Base-by-base conservation (phyloP, 1,140 invertebrate genomes). In the Zaprionus camerounensis region DNA sequence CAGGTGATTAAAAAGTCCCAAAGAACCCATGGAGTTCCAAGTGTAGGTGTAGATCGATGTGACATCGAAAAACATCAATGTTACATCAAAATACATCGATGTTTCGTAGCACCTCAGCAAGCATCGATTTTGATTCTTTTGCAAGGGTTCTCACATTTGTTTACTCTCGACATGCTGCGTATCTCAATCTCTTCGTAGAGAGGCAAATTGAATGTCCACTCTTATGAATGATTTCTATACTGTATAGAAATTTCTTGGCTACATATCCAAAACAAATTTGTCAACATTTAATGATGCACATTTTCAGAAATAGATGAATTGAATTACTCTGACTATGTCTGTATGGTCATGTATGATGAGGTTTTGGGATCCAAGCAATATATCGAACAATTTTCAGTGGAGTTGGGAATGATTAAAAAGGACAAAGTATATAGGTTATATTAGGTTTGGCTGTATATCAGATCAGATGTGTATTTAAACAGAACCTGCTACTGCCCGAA, bases 401-500 rank as follows among this genome's bases (percentile, higher is more conserved):
- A 28, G 5, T 28, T 9, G 9, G 11, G 28, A 31, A 9, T 31
- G 9, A 31, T 31, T 31, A 31, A 44, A 46, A 7, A 46, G 41
- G 41, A 46, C 41, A 24, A 22, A 51, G 13, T 51, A 24, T 51
- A 51, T 5, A 24, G 17, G 4, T 24, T 55, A 56, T 55, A 68
- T 80, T n/a, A 12, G 46, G 22, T 51, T 58, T 46, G n/a, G n/a
- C n/a, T 46, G 41, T 46, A 9, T 46, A 46, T 20, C 41, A 46
- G n/a, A 46, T 46, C 41, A 9, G 41, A 46, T 46, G 0, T 7
- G 41, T 17, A 7, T 38, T 15, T 38, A 38, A 77, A 59, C 56
- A 56, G 62, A 72, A 57, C 79, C 57, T 59, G 20, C 41, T n/a
- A 9, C n/a, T 9, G 41, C 41, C 17, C 36, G 13, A 13, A 15